phyloP scores from a whole-genome alignment of 2,113 vertebrate species.

The Tylochromis polylepis region DNA sequence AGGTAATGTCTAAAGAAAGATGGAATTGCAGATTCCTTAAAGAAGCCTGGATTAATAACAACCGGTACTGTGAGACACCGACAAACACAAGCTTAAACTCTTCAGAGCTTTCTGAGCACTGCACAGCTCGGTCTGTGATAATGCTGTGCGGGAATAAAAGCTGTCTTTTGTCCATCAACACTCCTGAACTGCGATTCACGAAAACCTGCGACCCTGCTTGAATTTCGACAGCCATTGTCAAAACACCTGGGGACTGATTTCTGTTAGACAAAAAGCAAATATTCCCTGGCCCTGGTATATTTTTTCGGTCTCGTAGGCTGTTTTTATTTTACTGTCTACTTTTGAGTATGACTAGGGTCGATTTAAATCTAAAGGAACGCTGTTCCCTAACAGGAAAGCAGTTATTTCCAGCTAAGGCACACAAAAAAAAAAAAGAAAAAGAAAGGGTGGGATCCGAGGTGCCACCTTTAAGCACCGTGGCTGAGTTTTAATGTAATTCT shows the following conservation, averaged over 20 bases:
- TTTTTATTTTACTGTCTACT: background rate
- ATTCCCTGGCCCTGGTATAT: background rate
- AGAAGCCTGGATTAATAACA: background rate
- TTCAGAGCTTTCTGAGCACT: background rate
- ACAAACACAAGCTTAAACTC: background rate
- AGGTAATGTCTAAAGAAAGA: background rate
- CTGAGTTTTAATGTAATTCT: background rate
- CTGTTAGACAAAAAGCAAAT: background rate
- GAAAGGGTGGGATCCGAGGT: background rate
- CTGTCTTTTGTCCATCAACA: background rate
- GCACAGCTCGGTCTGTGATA: background rate
- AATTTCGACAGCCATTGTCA: background rate
- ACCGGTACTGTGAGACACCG: background rate
- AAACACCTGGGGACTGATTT: background rate
- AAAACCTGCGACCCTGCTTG: background rate
- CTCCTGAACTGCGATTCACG: background rate
- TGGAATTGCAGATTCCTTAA: background rate
- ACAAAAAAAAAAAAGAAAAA: no score
- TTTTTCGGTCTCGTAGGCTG: background rate
- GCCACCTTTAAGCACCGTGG: conserved; percentile 1
- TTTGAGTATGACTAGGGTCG: background rate
- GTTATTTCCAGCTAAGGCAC: background rate
- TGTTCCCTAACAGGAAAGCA: background rate
- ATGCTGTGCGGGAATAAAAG: background rate
- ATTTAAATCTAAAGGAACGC: background rate